These are phyloP conservation scores for Valencia hispanica DNA, from an alignment of 2,797 vertebrate genomes.

Conservation along the genomic window DNA sequence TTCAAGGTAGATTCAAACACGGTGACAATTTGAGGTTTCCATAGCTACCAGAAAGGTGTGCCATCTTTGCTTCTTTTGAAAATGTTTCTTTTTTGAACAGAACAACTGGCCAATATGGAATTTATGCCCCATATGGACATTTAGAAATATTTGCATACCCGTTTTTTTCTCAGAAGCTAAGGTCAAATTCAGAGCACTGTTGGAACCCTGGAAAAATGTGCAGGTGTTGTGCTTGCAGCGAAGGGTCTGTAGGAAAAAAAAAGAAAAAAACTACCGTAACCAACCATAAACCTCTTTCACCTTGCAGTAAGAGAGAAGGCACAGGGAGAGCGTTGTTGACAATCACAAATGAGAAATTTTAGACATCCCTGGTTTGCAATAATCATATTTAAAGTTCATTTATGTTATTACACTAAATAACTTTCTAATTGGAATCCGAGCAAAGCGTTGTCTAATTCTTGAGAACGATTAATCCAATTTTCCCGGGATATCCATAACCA, in stretches of 20 bases:
- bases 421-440: conserved; percentile 27
- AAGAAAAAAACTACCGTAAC: background rate
- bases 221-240: conserved; percentile 70
- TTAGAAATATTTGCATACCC: conserved; percentile 55
- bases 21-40: conserved; percentile 45
- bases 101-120: background rate
- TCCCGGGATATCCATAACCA: conserved; percentile 50
- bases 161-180: conserved; percentile 42
- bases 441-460: conserved; percentile 36
- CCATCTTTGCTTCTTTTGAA: conserved; percentile 38
- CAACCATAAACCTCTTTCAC: conserved; percentile 24
- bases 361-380: conserved; percentile 35
- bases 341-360: conserved; percentile 19
- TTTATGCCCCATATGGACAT: conserved; percentile 50
- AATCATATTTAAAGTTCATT: conserved; percentile 52
- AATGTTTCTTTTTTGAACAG: background rate
- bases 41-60: conserved; percentile 44
- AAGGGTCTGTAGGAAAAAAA: conserved; percentile 37
- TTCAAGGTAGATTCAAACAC: conserved; percentile 68
- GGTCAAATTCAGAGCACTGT: conserved; percentile 60
- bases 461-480: conserved; percentile 48
- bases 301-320: conserved; percentile 22
- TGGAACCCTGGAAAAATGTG: conserved; percentile 40
- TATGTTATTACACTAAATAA: conserved; percentile 49
- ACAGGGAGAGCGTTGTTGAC: conserved; percentile 20